Base-by-base conservation (phyloP, 2,888 invertebrate genomes). In the Lycocerus yunnanus region DNA sequence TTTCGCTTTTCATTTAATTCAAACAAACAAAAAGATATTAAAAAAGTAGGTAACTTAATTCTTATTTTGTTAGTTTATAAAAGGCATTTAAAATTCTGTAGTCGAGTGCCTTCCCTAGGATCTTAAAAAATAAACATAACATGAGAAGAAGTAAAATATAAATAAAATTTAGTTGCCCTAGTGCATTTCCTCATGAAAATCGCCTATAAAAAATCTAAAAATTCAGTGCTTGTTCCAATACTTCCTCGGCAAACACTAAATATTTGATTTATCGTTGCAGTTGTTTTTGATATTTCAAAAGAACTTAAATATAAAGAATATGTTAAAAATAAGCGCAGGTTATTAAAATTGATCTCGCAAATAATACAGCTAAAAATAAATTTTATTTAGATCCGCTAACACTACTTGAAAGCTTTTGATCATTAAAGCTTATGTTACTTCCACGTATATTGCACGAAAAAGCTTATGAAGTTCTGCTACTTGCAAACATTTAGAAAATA, bases 401-500 rank as follows among this genome's bases (percentile, higher is more conserved):
- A 21, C 70, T 24, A 13, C 58, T 58, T 71, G 66, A 71, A 71
- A 71, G 66, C 71, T 71, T 71, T 71, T 71, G 71, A 71, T 71
- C 71, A 71, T 71, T 71, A 71, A 71, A 71, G 65, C 66, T 66
- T 18, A 63, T 20, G 20, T 63, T 63, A 63, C 13, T 16, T 20
- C 61, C 20, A 43, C 43, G 43, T 43, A 43, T 43, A 71, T 60
- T 71, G 66, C 66, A 71, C 24, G 71, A 21, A 66, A 59, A 71
- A 60, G 71, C 66, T 71, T 71, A 71, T 21, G 21, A 58, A 27
- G 15, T 70, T 70, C 43, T 43, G 58, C 18, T 66, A 71, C 59
- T 59, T 20, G 10, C 13, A 13, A 13, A 63, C 20, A n/a, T 63
- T 18, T 18, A n/a, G 16, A 63, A 63, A 18, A 63, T 18, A 16